phyloP scores from a whole-genome alignment of 2,888 invertebrate genomes.

The Sarcophaga rosellei region DNA sequence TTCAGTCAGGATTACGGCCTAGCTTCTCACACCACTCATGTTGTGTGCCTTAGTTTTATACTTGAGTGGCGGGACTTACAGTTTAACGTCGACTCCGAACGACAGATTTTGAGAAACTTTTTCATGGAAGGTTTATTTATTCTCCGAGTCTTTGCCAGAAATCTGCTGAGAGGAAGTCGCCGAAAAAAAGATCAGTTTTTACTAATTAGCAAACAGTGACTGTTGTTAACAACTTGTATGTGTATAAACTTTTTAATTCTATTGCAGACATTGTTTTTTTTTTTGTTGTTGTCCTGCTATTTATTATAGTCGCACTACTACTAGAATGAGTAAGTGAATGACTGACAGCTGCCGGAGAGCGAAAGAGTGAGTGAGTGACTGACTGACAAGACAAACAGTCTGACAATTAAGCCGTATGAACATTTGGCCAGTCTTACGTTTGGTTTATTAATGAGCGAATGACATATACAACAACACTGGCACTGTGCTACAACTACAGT shows the following conservation, averaged over 20 bases:
- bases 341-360: constrained; percentile 11
- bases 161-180: too few species aligned
- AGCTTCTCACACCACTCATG: too few species aligned
- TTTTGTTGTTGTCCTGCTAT: neutral
- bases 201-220: neutral
- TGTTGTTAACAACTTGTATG: constrained; percentile 14
- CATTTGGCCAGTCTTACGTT: neutral
- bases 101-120: too few species aligned
- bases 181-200: too few species aligned
- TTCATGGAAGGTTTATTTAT: too few species aligned
- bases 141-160: too few species aligned
- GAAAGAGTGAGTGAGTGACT: constrained; percentile 32
- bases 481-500: neutral
- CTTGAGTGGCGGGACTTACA: too few species aligned
- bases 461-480: neutral
- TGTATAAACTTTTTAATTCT: constrained; percentile 46
- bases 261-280: constrained; percentile 51
- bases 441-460: neutral
- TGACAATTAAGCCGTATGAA: neutral
- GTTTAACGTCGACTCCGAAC: too few species aligned
- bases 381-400: constrained; percentile 28
- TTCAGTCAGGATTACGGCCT: too few species aligned
- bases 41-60: too few species aligned
- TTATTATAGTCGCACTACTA: neutral
- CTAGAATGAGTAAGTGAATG: constrained; percentile 27